Evolutionary conservation across 2,113 vertebrate genomes (phyloP).

Genomic region (Paratilapia polleni): DNA sequence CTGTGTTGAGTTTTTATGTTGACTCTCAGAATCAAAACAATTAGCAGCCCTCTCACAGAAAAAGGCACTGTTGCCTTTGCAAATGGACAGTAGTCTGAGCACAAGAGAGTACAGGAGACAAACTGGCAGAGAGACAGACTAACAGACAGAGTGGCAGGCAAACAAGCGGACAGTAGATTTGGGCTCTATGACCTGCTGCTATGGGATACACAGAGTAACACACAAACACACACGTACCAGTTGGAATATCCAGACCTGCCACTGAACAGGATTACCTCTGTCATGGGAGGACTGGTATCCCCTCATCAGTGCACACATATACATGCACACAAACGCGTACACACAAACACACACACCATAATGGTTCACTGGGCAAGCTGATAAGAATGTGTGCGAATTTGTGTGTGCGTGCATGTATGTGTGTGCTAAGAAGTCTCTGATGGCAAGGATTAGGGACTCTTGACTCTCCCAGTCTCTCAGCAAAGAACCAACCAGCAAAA

Average conservation of each 20-base stretch:
- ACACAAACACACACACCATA: constrained; percentile 39
- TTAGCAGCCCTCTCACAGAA: neutral
- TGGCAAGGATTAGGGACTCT: constrained; percentile 76
- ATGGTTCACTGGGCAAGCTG: constrained; percentile 71
- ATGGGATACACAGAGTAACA: constrained; percentile 48
- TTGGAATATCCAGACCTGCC: constrained; percentile 73
- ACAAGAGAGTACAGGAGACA: constrained; percentile 50
- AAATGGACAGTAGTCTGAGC: constrained; percentile 18
- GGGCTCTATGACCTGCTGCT: constrained; percentile 62
- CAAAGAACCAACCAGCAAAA: constrained; percentile 53
- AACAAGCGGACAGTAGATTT: constrained; percentile 53
- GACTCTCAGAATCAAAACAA: neutral
- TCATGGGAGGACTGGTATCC: constrained; percentile 74
- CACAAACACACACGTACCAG: constrained; percentile 44
- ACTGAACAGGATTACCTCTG: constrained; percentile 76
- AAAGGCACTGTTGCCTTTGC: neutral
- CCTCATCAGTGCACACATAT: constrained; percentile 57
- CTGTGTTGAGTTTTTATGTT: neutral
- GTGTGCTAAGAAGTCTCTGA: constrained; percentile 64
- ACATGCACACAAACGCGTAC: constrained; percentile 29
- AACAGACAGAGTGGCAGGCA: constrained; percentile 32
- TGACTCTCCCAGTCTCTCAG: constrained; percentile 65
- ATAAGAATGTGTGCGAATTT: constrained; percentile 56
- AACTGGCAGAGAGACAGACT: constrained; percentile 39
- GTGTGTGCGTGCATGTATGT: constrained; percentile 33